phyloP scores from a whole-genome alignment of 2,888 invertebrate genomes.

The Euphydryas editha region DNA sequence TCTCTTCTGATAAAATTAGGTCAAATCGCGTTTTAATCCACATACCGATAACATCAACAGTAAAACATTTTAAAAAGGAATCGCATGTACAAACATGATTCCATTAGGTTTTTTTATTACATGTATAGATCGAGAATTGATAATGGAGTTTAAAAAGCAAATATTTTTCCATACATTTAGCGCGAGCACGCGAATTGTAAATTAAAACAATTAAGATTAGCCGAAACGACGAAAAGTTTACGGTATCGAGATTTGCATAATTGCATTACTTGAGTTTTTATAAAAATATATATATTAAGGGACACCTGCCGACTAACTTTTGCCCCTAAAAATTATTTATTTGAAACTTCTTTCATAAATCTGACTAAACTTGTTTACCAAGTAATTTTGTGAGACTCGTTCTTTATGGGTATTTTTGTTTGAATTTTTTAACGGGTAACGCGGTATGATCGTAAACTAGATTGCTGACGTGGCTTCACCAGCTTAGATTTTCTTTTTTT shows the following conservation, averaged over 20 bases:
- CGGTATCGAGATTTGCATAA: constrained; percentile 71
- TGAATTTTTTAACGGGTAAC: constrained; percentile 7
- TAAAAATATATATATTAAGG: constrained; percentile 68
- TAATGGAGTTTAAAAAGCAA: constrained; percentile 19
- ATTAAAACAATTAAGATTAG: constrained; percentile 34
- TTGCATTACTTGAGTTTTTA: constrained; percentile 71
- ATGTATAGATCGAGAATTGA: constrained; percentile 3
- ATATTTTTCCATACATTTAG: constrained; percentile 23
- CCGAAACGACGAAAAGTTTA: constrained; percentile 34
- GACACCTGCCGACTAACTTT: constrained; percentile 79
- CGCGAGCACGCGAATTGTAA: constrained; percentile 17
- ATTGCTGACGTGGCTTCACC: not conserved
- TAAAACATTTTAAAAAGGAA: not conserved
- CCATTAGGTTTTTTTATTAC: constrained; percentile 1
- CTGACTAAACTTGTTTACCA: constrained; percentile 80
- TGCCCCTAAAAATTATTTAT: constrained; percentile 79
- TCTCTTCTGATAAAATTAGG: too few species aligned
- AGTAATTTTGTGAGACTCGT: constrained; percentile 71
- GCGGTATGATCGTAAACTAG: not conserved
- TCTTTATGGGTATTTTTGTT: constrained; percentile 54
- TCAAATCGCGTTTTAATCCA: not conserved
- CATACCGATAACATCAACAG: not conserved
- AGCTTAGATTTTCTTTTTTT: not conserved
- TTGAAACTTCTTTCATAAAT: constrained; percentile 80
- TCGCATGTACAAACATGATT: not conserved